Evolutionary conservation across 2,113 vertebrate genomes (phyloP).

Genomic region (Stomatorhinus ivindoensis): DNA sequence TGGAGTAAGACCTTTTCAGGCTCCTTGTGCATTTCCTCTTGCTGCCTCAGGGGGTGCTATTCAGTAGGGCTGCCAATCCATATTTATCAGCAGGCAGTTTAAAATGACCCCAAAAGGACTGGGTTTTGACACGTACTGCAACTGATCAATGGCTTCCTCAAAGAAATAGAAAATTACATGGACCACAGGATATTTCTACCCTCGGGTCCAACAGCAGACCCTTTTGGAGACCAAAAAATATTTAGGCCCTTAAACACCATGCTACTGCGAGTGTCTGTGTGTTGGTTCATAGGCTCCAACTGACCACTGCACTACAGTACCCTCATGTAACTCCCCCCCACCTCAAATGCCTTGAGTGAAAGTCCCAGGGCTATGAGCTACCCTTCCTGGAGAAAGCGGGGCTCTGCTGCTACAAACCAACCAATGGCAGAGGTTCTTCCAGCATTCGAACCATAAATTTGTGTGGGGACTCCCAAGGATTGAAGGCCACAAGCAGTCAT

Average conservation of each 20-base stretch:
- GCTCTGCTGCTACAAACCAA: neutral
- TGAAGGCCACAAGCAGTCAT: neutral
- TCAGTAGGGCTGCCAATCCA: neutral
- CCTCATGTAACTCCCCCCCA: neutral
- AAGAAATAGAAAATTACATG: neutral
- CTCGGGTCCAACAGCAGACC: neutral
- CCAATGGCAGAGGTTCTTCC: neutral
- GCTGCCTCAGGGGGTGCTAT: neutral
- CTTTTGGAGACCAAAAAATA: neutral
- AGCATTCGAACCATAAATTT: neutral
- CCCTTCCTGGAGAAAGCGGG: neutral
- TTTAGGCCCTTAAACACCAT: neutral
- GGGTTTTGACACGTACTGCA: neutral
- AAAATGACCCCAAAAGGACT: neutral
- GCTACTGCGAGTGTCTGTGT: neutral
- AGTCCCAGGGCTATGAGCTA: neutral
- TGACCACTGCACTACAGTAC: neutral
- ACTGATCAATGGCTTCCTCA: neutral
- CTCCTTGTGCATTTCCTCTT: neutral
- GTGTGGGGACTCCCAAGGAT: neutral
- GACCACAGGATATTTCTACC: neutral
- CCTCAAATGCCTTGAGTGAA: neutral
- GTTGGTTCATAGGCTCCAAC: neutral
- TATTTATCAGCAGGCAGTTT: neutral
- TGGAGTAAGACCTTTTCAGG: neutral